Percentiles rank a stretch among this genome's conserved stretches.
Evolutionary conservation across 2,888 invertebrate species (phyloP).

Genomic region (Scelioninae gen. 1): DNA sequence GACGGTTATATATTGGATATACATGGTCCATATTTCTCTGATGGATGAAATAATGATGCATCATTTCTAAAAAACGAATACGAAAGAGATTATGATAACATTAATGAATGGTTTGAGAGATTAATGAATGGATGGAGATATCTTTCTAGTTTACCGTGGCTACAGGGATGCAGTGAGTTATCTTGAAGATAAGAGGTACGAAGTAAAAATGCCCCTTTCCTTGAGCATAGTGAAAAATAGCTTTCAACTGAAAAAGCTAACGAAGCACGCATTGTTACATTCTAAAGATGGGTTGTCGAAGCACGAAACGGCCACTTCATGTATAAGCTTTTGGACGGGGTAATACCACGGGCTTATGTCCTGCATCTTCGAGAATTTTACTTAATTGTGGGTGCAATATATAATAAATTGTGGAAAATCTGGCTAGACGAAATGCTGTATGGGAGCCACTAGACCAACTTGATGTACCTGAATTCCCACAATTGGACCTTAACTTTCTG

Average conservation of each 20-base stretch:
- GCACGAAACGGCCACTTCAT: slow-evolving; percentile 38
- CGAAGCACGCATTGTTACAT: slow-evolving; percentile 19
- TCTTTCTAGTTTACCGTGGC: slow-evolving; percentile 7
- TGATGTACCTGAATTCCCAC: neutral
- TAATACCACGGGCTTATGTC: slow-evolving; percentile 14
- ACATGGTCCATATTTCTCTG: neutral
- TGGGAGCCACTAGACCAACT: neutral
- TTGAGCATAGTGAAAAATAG: neutral
- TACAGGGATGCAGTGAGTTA: slow-evolving; percentile 7
- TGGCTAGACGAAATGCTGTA: slow-evolving; percentile 21
- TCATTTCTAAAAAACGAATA: neutral
- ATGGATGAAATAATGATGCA: neutral
- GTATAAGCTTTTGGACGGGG: slow-evolving; percentile 26
- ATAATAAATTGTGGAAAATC: slow-evolving; percentile 42
- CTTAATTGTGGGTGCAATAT: slow-evolving; percentile 22
- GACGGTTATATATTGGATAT: neutral
- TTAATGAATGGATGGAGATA: too few relatives aligned
- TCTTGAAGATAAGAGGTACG: neutral
- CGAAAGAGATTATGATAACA: neutral
- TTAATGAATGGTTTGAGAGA: neutral
- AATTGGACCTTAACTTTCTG: neutral
- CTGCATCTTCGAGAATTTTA: slow-evolving; percentile 13
- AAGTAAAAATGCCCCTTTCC: neutral
- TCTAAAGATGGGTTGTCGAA: slow-evolving; percentile 45
- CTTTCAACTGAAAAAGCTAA: slow-evolving; percentile 31